phyloP scores from a whole-genome alignment of 92 coral and sea anemone genomes.

The Epizoanthus illoricatus region DNA sequence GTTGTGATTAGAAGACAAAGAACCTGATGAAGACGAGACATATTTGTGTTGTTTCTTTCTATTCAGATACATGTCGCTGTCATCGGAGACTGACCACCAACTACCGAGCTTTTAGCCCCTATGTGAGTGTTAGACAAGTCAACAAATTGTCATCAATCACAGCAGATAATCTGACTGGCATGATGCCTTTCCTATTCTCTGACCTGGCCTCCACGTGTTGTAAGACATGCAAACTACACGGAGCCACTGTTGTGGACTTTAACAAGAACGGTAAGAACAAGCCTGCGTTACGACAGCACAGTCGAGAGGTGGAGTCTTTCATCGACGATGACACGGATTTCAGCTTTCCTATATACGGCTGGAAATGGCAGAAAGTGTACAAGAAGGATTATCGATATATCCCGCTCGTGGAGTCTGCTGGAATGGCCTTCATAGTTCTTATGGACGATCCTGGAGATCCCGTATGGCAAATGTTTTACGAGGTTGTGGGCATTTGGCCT shows the following conservation, averaged over 20 bases:
- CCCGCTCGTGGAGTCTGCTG: slow-evolving; percentile 72
- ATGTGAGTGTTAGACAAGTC: slow-evolving; percentile 46
- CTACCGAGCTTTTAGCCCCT: slow-evolving; percentile 73
- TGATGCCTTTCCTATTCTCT: slow-evolving; percentile 68
- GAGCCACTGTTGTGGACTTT: slow-evolving; percentile 66
- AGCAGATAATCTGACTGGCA: slow-evolving; percentile 59
- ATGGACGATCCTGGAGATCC: slow-evolving; percentile 49
- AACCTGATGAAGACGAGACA: no score
- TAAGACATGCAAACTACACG: slow-evolving; percentile 68
- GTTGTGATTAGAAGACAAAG: no score
- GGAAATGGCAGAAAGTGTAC: slow-evolving; percentile 67
- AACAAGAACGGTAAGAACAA: slow-evolving; percentile 61
- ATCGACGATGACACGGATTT: slow-evolving; percentile 43
- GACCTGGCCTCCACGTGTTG: slow-evolving; percentile 71
- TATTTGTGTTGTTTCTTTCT: no score
- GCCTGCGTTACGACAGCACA: slow-evolving; percentile 54
- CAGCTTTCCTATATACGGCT: slow-evolving; percentile 85
- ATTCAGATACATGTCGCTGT: slow-evolving; percentile 78
- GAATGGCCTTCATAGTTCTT: slow-evolving; percentile 69
- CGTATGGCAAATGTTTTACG: slow-evolving; percentile 34
- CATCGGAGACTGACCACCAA: slow-evolving; percentile 66
- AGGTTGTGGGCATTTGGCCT: slow-evolving; percentile 63
- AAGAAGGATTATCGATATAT: slow-evolving; percentile 57
- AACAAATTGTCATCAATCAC: slow-evolving; percentile 3
- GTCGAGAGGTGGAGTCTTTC: slow-evolving; percentile 47